Base-by-base conservation (phyloP, 2,113 vertebrate genomes). In the Saimiri boliviensis region DNA sequence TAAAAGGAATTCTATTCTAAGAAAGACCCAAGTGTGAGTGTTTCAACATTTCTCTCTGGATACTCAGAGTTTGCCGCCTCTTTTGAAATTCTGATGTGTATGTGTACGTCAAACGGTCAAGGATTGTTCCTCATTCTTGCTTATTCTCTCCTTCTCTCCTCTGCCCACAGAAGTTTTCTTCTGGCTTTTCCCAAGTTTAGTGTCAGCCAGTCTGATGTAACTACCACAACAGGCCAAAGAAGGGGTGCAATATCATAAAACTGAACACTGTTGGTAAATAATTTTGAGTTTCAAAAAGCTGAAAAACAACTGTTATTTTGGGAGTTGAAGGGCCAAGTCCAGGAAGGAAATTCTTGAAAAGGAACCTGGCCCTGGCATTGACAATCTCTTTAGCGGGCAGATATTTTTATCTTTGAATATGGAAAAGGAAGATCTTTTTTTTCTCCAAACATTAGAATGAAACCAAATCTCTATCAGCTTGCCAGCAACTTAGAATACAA, bases 231-330 rank as follows among this genome's bases (percentile, higher is more conserved):
- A 97, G 93, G 49, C 89, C 49, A n/a, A 20, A 47, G 83, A 88
- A 97, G 95, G 91, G 93, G 86, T 70, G 84, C n/a, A 40, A 96
- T 96, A 93, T 96, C 87, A 96, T 2, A 71, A 92, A 97, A 96
- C 85, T 89, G 97, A 95, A 95, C 8, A 27, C 74, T 87, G 45
- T 86, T 30, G 8, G 89, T 97, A 97, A 98, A 97, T 96, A 98
- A 98, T 97, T 98, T 97, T 97, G 71, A 96, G 96, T 97, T 97
- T 79, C 92, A 74, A 91, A 97, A 94, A 3, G 5, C 40, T 96
- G 94, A 94, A 98, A 97, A 96, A 95, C 95, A 96, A 85, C 40
- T 96, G 76, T 96, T 90, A 96, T 97, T 98, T 97, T 17, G 94
- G 96, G 94, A 96, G 92, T 95, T 63, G 52, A 85, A 85, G 76